phyloP scores from a whole-genome alignment of 64 coral and sea anemone species.

The Actinia tenebrosa region DNA sequence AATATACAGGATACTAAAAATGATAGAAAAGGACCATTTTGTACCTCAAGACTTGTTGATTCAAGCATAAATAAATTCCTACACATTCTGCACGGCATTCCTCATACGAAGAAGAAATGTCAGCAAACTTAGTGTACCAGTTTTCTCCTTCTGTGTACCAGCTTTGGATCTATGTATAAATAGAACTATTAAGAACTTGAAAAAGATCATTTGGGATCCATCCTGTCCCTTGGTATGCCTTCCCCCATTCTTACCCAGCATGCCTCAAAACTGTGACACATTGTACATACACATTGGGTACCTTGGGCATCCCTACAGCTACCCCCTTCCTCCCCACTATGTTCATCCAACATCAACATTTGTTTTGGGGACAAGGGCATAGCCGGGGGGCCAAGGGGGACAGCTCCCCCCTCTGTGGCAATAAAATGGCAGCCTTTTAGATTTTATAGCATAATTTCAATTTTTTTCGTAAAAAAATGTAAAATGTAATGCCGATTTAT shows the following conservation, averaged over 20 bases:
- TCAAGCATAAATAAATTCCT: slow-evolving; percentile 83
- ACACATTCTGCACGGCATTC: slow-evolving; percentile 98
- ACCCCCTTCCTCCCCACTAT: no score
- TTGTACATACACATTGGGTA: no score
- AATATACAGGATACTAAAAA: background rate
- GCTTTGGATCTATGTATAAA: slow-evolving; percentile 46
- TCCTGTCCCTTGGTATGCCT: background rate
- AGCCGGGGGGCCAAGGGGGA: no score
- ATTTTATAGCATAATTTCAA: no score
- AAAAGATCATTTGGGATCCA: background rate
- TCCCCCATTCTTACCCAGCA: background rate
- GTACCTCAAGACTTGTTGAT: slow-evolving; percentile 73
- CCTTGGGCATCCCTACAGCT: no score
- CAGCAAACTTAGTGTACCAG: slow-evolving; percentile 88
- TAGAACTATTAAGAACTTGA: background rate
- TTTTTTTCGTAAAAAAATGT: no score
- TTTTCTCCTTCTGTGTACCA: slow-evolving; percentile 91
- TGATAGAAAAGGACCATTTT: background rate
- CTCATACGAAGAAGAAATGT: slow-evolving; percentile 83
- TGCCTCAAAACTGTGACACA: background rate
- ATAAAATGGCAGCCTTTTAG: no score
- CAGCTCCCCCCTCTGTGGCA: no score
- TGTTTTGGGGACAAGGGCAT: no score
- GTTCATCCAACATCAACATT: no score
- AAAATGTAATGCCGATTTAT: no score